Evolutionary conservation across 2,888 invertebrate genomes (phyloP), one percentile per base, ranked within the genome.

Genomic region (Altica lythri): DNA sequence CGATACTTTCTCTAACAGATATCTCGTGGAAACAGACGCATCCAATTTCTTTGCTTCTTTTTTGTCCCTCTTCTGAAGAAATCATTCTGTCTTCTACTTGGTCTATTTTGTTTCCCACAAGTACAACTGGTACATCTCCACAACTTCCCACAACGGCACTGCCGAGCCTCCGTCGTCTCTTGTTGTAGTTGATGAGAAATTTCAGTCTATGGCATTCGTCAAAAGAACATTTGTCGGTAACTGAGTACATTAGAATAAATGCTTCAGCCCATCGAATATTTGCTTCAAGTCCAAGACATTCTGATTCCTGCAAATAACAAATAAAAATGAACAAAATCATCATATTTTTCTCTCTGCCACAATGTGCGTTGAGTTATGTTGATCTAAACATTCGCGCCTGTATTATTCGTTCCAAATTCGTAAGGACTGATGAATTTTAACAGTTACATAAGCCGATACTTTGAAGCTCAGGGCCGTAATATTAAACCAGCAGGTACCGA

Each of bases 261-360:
- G 90, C 92, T 72, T 93, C 92, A 1, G 92, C 92, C 92, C 92
- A 92, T 53, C 89, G 82, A 53, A 92, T 90, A 72, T 92, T 88
- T 53, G 85, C 83, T 75, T 92, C 91, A 62, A 90, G 74, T 47
- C 84, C 83, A 38, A 82, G 75, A 62, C 83, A 85, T 73, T 87
- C 86, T 59, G 80, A 81, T 76, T 87, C 86, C 88, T 88, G 72
- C n/a, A n/a, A n/a, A n/a, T n/a, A n/a, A n/a, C n/a, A n/a, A n/a
- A n/a, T n/a, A n/a, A n/a, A n/a, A n/a, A n/a, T n/a, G n/a, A n/a
- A n/a, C n/a, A n/a, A n/a, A n/a, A n/a, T n/a, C n/a, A n/a, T n/a
- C n/a, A n/a, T n/a, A n/a, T n/a, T n/a, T n/a, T n/a, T n/a, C n/a
- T n/a, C n/a, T n/a, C n/a, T n/a, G n/a, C n/a, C n/a, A n/a, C n/a